Conservation (phyloP, 2,888 invertebrate genomes). For the Nomada flava region DNA sequence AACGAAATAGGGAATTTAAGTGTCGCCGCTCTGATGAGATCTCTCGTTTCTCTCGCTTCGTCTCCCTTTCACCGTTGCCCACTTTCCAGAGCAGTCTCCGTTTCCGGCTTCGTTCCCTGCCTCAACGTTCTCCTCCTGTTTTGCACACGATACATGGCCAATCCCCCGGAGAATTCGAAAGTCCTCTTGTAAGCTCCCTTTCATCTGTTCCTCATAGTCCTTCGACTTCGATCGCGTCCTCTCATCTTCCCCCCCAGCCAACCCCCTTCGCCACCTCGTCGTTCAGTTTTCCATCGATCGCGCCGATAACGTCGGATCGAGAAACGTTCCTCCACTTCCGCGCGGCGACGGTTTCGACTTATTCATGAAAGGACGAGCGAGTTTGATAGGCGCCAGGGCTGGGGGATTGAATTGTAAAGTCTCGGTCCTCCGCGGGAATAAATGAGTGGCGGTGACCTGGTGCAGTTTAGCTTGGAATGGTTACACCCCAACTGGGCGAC, state of each 20-base stretch:
- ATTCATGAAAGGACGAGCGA: slow-evolving; percentile 43
- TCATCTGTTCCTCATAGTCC: slow-evolving; percentile 60
- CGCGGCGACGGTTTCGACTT: slow-evolving; percentile 30
- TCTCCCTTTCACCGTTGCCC: slow-evolving; percentile 37
- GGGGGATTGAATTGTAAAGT: slow-evolving; percentile 45
- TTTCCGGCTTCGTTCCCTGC: slow-evolving; percentile 11
- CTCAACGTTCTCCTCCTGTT: slow-evolving; percentile 55
- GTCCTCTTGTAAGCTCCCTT: slow-evolving; percentile 60
- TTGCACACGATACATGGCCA: slow-evolving; percentile 70
- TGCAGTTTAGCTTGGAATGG: not conserved
- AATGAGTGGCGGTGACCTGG: slow-evolving; percentile 11
- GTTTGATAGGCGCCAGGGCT: slow-evolving; percentile 5
- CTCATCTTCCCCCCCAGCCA: slow-evolving; percentile 11
- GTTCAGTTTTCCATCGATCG: slow-evolving; percentile 45
- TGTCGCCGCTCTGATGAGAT: slow-evolving; percentile 78
- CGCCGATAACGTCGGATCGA: slow-evolving; percentile 52
- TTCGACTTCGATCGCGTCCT: slow-evolving; percentile 37
- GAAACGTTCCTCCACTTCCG: slow-evolving; percentile 12
- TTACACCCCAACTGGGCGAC: not conserved
- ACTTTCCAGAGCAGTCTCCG: slow-evolving; percentile 14
- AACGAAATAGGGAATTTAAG: slow-evolving; percentile 81
- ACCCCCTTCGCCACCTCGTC: not conserved
- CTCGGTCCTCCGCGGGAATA: slow-evolving; percentile 9
- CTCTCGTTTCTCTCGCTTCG: slow-evolving; percentile 61
- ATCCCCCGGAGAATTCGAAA: slow-evolving; percentile 71